Percentiles rank a stretch among this genome's conserved stretches.
These are phyloP conservation scores for Branchinecta sandiegonensis DNA, from an alignment of 2,888 invertebrate genomes.

Conservation along the genomic window DNA sequence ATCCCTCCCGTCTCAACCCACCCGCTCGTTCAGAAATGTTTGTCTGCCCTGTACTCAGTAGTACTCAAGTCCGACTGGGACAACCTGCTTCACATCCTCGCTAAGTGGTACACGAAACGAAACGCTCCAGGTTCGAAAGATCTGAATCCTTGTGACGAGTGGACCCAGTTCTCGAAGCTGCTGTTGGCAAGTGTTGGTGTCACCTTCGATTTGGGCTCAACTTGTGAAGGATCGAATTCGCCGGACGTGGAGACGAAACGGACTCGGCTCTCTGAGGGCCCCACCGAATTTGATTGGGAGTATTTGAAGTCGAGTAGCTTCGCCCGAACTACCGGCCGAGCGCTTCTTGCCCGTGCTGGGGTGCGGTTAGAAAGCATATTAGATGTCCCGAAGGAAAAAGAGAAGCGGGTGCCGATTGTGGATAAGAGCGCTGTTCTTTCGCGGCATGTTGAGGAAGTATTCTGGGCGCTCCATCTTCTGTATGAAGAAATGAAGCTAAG, in stretches of 20 bases:
- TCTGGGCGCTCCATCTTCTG: conserved; percentile 67
- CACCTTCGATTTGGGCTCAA: conserved; percentile 22
- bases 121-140: conserved; percentile 75
- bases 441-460: conserved; percentile 40
- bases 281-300: conserved; percentile 51
- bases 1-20: not conserved
- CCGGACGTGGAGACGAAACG: not conserved
- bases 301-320: conserved; percentile 47
- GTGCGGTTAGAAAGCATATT: conserved; percentile 25
- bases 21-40: not conserved
- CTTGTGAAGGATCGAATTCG: not conserved
- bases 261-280: not conserved
- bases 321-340: conserved; percentile 40
- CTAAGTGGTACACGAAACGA: conserved; percentile 72
- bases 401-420: not conserved
- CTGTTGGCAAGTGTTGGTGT: conserved; percentile 38
- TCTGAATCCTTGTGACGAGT: conserved; percentile 58
- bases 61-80: conserved; percentile 41
- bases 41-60: conserved; percentile 51
- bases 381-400: conserved; percentile 22
- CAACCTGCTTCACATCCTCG: conserved; percentile 34
- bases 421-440: not conserved
- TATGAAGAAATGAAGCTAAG: conserved; percentile 84
- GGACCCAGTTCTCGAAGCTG: conserved; percentile 54
- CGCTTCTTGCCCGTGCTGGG: conserved; percentile 38